Percentiles rank a stretch among this genome's conserved stretches.
phyloP scores from a whole-genome alignment of 2,113 vertebrate species.

The Eolophus roseicapilla region DNA sequence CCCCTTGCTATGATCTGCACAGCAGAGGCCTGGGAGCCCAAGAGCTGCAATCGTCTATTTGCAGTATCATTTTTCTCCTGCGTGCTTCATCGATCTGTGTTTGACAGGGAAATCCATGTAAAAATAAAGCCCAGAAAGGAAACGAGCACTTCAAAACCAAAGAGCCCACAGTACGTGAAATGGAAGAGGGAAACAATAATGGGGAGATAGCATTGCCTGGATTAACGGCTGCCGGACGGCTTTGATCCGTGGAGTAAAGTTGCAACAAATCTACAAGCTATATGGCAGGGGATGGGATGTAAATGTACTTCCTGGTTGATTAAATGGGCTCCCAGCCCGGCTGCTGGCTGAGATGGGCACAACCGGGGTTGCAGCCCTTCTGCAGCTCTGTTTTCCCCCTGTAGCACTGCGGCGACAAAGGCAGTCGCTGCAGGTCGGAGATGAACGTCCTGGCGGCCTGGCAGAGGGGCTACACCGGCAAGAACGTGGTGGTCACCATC shows the following conservation, averaged over 20 bases:
- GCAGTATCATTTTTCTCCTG: neutral
- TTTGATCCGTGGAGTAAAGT: neutral
- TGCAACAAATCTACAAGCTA: neutral
- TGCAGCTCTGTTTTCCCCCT: neutral
- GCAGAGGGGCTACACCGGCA: constrained; percentile 82
- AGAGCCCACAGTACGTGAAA: neutral
- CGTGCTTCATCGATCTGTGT: neutral
- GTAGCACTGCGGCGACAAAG: constrained; percentile 75
- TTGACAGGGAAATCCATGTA: constrained; percentile 29
- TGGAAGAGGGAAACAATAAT: neutral
- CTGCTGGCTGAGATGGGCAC: neutral
- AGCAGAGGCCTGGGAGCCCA: neutral
- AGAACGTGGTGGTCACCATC: constrained; percentile 82
- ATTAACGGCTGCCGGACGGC: neutral
- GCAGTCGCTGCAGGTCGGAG: constrained; percentile 76
- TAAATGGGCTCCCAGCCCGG: neutral
- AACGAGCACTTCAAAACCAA: neutral
- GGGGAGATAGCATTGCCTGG: neutral
- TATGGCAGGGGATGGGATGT: neutral
- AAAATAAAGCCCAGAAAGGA: constrained; percentile 6
- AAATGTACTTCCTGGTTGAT: constrained; percentile 1
- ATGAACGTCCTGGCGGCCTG: constrained; percentile 82
- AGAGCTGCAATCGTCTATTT: neutral
- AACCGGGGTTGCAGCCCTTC: neutral
- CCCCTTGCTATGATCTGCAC: neutral